These are phyloP conservation scores for Zonitis immaculata DNA, from an alignment of 2,888 invertebrate genomes.

Conservation along the genomic window DNA sequence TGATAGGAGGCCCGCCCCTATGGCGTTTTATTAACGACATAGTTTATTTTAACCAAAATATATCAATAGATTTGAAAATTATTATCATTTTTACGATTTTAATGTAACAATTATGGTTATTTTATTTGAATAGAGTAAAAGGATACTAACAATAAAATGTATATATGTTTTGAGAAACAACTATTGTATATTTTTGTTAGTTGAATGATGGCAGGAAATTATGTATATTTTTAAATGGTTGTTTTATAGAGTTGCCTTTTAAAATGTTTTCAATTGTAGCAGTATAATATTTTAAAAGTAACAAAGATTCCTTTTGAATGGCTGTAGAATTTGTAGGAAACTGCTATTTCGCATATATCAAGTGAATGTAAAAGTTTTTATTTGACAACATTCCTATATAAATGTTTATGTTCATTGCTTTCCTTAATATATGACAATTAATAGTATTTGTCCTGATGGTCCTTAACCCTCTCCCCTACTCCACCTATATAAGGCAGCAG, in stretches of 20 bases:
- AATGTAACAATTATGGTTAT: not conserved
- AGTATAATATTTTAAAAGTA: conserved; percentile 30
- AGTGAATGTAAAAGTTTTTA: conserved; percentile 23
- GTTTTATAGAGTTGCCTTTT: conserved; percentile 30
- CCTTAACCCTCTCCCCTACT: too few species aligned
- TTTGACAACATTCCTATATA: conserved; percentile 11
- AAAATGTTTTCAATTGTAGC: conserved; percentile 32
- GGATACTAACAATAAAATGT: not conserved
- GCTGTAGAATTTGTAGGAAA: conserved; percentile 24
- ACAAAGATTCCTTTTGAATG: conserved; percentile 31
- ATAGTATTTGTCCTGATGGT: conserved; percentile 5
- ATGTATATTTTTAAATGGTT: conserved; percentile 26
- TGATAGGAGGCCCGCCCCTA: conserved; percentile 18
- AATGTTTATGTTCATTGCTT: conserved; percentile 16
- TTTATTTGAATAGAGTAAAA: not conserved
- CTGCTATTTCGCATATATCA: conserved; percentile 32
- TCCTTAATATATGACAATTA: conserved; percentile 5
- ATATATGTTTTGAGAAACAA: not conserved
- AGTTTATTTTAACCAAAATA: not conserved
- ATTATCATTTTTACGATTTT: not conserved
- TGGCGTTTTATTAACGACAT: conserved; percentile 8
- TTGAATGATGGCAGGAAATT: conserved; percentile 15
- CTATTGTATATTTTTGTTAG: not conserved
- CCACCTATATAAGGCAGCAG: not conserved
- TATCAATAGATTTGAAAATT: not conserved